A percentile compares a stretch with the other conserved stretches of the same genome.
These are phyloP conservation scores for Hanleya hanleyi DNA, from an alignment of 2,888 invertebrate species.

Conservation along the genomic window DNA sequence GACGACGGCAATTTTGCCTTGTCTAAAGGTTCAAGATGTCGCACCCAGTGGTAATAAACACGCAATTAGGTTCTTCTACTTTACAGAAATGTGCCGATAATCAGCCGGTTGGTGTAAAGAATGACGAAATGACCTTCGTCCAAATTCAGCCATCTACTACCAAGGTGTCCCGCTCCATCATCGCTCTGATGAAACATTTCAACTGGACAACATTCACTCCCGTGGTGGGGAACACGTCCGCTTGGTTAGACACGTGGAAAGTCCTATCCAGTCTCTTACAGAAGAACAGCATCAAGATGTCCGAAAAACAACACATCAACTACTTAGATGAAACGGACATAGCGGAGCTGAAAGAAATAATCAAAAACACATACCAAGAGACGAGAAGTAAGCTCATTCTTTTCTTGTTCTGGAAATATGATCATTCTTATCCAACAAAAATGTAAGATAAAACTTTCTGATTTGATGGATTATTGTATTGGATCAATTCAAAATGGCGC, in stretches of 20 bases:
- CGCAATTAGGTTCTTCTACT: no score
- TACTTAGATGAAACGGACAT: background rate
- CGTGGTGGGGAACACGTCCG: conserved; percentile 79
- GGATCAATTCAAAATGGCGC: no score
- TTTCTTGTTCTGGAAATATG: no score
- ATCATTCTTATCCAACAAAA: no score
- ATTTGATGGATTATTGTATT: no score
- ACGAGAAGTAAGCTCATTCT: background rate
- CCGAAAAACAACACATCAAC: background rate
- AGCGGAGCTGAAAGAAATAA: background rate
- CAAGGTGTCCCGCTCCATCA: conserved; percentile 92
- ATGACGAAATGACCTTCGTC: conserved; percentile 81
- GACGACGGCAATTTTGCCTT: no score
- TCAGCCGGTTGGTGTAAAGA: conserved; percentile 77
- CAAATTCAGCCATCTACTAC: conserved; percentile 92
- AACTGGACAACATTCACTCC: conserved; percentile 92
- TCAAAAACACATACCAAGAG: background rate
- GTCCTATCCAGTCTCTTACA: conserved; percentile 78
- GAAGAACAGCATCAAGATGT: background rate
- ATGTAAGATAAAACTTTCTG: no score
- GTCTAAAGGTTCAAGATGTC: no score
- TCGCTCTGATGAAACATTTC: conserved; percentile 86
- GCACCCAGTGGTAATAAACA: no score
- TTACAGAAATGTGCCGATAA: conserved; percentile 91
- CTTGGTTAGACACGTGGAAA: conserved; percentile 76